Evolutionary conservation across 1,140 invertebrate species (phyloP).

Genomic region (Maniola jurtina): DNA sequence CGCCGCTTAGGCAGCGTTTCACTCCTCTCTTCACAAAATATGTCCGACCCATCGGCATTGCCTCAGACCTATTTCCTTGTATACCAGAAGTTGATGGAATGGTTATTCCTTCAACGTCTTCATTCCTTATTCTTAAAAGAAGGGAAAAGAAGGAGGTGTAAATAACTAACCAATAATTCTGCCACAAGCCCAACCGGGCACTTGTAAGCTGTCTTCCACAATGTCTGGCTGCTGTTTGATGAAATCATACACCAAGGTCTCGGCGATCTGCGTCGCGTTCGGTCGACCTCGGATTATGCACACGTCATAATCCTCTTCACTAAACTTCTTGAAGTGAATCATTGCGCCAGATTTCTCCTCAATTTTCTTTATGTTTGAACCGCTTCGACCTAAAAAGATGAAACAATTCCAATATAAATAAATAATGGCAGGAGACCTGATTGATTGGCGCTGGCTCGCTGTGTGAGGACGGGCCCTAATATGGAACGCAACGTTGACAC

Average conservation of each 20-base stretch:
- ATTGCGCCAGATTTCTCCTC: slow-evolving; percentile 84
- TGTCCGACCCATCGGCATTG: no score
- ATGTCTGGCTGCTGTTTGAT: slow-evolving; percentile 84
- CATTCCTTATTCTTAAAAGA: no score
- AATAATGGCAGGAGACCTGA: no score
- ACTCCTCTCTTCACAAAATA: no score
- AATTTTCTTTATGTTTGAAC: slow-evolving; percentile 84
- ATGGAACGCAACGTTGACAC: no score
- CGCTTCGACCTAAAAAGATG: slow-evolving; percentile 80
- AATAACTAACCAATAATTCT: slow-evolving; percentile 82
- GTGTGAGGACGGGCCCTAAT: no score
- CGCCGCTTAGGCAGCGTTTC: no score
- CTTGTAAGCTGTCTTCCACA: slow-evolving; percentile 81
- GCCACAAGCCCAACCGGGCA: slow-evolving; percentile 82
- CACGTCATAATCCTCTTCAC: slow-evolving; percentile 76
- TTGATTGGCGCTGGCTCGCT: no score
- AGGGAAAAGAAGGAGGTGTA: background rate
- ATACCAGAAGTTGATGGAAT: no score
- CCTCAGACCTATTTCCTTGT: no score
- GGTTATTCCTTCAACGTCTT: no score
- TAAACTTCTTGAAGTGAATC: slow-evolving; percentile 82
- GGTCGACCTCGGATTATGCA: slow-evolving; percentile 84
- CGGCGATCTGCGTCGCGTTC: slow-evolving; percentile 83
- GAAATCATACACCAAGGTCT: slow-evolving; percentile 85
- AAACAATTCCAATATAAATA: no score